Percentiles rank a stretch among this genome's conserved stretches.
These are phyloP conservation scores for Osmerus mordax DNA, from an alignment of 2,113 vertebrate species.

Conservation along the genomic window DNA sequence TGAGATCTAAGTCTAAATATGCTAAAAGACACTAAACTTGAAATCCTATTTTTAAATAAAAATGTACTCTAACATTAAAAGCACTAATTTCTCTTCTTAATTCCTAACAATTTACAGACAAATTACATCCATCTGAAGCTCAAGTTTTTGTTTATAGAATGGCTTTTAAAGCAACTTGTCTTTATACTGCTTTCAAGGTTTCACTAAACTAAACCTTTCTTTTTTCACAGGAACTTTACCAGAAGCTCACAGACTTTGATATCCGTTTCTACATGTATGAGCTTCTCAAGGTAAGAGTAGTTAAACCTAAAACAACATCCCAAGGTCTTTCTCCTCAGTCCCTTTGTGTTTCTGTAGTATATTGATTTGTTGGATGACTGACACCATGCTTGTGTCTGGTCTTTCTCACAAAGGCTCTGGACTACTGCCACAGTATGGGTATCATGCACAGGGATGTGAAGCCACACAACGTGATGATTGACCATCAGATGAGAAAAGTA, in stretches of 20 bases:
- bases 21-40: no score
- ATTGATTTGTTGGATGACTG: slow-evolving; percentile 1
- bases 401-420: slow-evolving; percentile 80
- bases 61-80: no score
- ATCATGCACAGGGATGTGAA: slow-evolving; percentile 99
- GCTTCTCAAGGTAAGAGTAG: slow-evolving; percentile 89
- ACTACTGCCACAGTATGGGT: slow-evolving; percentile 99
- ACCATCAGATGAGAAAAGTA: slow-evolving; percentile 98
- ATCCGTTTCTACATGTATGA: slow-evolving; percentile 99
- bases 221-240: slow-evolving; percentile 90
- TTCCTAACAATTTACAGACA: no score
- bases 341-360: neutral
- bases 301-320: neutral
- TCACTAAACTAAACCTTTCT: slow-evolving; percentile 13
- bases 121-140: no score
- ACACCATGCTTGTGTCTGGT: neutral
- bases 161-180: neutral
- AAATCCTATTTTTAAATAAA: no score
- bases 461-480: slow-evolving; percentile 99
- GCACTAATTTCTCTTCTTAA: no score
- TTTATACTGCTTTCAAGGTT: neutral
- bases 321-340: neutral
- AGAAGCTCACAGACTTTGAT: slow-evolving; percentile 98
- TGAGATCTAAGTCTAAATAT: no score
- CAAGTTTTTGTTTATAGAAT: no score